Base-by-base conservation (phyloP, 2,888 invertebrate species). In the Trichacis sp. region DNA sequence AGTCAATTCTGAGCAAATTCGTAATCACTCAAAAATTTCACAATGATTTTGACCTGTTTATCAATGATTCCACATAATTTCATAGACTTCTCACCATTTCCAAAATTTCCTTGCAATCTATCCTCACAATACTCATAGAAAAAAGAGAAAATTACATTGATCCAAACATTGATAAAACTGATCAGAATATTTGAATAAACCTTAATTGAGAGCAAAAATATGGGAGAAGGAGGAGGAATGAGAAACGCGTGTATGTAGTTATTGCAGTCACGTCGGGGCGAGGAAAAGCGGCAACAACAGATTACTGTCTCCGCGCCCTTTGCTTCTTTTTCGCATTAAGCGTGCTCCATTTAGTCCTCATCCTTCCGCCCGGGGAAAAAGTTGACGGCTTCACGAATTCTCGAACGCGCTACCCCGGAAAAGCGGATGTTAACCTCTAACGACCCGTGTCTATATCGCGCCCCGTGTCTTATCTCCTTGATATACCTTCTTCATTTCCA, bases 191-290 rank as follows among this genome's bases (percentile, higher is more conserved):
- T 24, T 8, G 24, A 24, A 8, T 24, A 3, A 24, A 24, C 24
- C 24, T 24, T 8, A 24, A 24, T 24, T 8, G 24, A 8, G 24
- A 24, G 24, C 3, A 8, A 8, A 24, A 24, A 24, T 24, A 8
- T 8, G 3, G 24, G 24, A 24, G 3, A 8, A 24, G 24, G 24
- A 24, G 3, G 24, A 24, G 24, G 8, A 8, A 24, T 33, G n/a
- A 33, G 33, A 33, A n/a, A 33, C 24, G 24, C 8, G 24, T 24
- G 24, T 8, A 69, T 69, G 67, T 71, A 70, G 67, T 73, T 78
- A 77, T 77, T 76, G 73, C 73, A 74, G 75, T 76, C 78, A 78
- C 76, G 76, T 77, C 70, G 65, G 57, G 53, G 64, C 67, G 59
- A 72, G 64, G 68, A 29, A 46, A 51, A 61, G 52, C 64, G 48